These are phyloP conservation scores for Acrobasis suavella DNA, from an alignment of 2,888 invertebrate species.

Conservation along the genomic window DNA sequence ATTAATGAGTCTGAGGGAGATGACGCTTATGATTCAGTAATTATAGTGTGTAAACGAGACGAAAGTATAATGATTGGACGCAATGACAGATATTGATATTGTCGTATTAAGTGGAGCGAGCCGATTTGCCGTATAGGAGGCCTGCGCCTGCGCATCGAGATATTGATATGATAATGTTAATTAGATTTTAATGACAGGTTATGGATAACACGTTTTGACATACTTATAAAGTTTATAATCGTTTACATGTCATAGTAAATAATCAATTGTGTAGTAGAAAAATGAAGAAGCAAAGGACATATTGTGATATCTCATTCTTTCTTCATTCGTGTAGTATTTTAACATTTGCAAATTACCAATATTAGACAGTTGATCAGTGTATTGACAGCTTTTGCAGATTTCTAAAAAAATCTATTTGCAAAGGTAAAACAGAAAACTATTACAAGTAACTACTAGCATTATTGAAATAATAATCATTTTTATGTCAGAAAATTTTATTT, in stretches of 20 bases:
- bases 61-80: conserved; percentile 71
- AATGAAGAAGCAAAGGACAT: too few species aligned
- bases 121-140: conserved; percentile 53
- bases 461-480: too few species aligned
- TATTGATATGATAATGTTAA: conserved; percentile 58
- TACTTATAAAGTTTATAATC: conserved; percentile 6
- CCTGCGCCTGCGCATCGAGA: conserved; percentile 54
- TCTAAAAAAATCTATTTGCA: too few species aligned
- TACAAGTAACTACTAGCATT: too few species aligned
- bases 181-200: conserved; percentile 70
- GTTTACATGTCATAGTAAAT: conserved; percentile 5
- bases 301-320: too few species aligned
- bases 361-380: too few species aligned
- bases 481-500: too few species aligned
- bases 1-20: conserved; percentile 78
- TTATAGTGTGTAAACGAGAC: conserved; percentile 77
- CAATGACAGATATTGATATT: conserved; percentile 80
- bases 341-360: too few species aligned
- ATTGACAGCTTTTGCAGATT: too few species aligned
- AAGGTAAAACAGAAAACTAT: too few species aligned
- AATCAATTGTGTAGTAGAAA: background rate
- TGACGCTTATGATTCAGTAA: conserved; percentile 68
- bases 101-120: conserved; percentile 63
- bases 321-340: too few species aligned
- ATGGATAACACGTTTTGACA: conserved; percentile 27